Conservation (phyloP, 2,888 invertebrate genomes). For the Herminia tarsipennalis region DNA sequence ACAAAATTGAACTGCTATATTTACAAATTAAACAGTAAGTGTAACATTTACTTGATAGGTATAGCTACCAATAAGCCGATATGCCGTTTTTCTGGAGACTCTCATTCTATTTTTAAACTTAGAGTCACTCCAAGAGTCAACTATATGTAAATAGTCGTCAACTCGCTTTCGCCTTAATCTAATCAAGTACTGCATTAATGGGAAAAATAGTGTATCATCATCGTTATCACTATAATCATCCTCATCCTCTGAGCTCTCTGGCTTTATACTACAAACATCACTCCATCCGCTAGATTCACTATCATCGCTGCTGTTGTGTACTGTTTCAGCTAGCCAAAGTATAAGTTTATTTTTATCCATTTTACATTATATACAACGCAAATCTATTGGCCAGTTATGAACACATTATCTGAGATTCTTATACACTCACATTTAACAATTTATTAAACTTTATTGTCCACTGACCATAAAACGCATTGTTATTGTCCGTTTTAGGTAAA, state of each 20-base stretch:
- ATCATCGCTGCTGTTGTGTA: constrained; percentile 49
- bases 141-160: constrained; percentile 66
- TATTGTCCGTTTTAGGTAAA: too few species aligned
- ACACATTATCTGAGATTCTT: too few species aligned
- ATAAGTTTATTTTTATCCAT: constrained; percentile 53
- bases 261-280: constrained; percentile 48
- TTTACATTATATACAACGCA: constrained; percentile 1
- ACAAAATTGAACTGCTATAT: constrained; percentile 23
- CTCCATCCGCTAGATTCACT: constrained; percentile 62
- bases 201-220: constrained; percentile 62
- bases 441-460: too few species aligned
- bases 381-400: too few species aligned
- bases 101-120: constrained; percentile 67
- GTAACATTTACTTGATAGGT: background rate
- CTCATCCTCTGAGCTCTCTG: constrained; percentile 53
- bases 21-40: background rate
- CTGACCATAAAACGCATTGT: too few species aligned
- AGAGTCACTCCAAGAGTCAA: constrained; percentile 66
- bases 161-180: constrained; percentile 58
- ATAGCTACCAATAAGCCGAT: constrained; percentile 56
- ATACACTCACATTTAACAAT: too few species aligned
- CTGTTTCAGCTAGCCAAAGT: constrained; percentile 50
- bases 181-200: constrained; percentile 65
- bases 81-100: constrained; percentile 60
- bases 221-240: constrained; percentile 43